phyloP scores from a whole-genome alignment of 2,113 vertebrate genomes.

The Theristicus caerulescens region DNA sequence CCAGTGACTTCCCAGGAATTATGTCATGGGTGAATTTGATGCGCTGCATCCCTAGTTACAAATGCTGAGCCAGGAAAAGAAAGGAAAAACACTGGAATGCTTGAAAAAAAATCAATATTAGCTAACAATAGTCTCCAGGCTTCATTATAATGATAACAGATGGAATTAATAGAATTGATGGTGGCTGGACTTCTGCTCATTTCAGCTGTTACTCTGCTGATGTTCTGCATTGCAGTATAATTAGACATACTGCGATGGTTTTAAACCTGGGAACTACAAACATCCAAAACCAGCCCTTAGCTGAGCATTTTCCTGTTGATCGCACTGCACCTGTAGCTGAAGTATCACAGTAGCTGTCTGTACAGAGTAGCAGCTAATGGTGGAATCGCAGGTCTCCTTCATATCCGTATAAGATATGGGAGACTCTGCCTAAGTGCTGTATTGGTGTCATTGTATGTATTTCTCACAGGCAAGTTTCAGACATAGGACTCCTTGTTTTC shows the following conservation, averaged over 20 bases:
- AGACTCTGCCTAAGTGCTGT: neutral
- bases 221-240: neutral
- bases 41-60: neutral
- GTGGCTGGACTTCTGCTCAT: neutral
- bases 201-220: neutral
- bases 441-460: too few species aligned
- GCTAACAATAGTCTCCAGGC: neutral
- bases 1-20: neutral
- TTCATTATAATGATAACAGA: neutral
- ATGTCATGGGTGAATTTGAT: neutral
- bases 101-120: neutral
- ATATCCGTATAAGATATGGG: accelerated
- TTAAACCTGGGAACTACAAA: neutral
- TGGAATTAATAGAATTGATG: neutral
- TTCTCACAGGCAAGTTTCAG: neutral
- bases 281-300: neutral
- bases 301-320: neutral
- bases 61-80: neutral
- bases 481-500: neutral
- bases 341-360: neutral
- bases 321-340: neutral
- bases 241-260: neutral
- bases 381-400: neutral
- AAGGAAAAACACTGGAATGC: neutral
- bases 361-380: neutral